Evolutionary conservation across 2,797 vertebrate species (phyloP).

Genomic region (Diglossa cyanea): DNA sequence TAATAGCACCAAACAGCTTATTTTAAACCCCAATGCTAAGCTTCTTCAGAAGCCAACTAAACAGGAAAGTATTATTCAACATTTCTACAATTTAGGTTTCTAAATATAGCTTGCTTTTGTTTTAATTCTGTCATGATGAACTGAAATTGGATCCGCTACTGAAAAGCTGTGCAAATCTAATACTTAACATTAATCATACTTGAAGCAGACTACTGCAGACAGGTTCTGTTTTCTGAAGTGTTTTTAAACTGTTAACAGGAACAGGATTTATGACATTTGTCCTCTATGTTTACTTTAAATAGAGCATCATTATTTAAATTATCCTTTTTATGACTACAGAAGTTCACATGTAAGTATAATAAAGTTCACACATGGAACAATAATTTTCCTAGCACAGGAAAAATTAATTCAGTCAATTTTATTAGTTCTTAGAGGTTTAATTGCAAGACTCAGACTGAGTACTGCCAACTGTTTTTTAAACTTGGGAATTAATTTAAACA

Average conservation of each 20-base stretch:
- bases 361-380: neutral
- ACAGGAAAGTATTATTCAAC: neutral
- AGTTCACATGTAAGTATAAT: neutral
- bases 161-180: neutral
- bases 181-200: neutral
- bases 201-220: neutral
- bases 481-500: neutral
- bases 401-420: neutral
- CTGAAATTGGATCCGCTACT: neutral
- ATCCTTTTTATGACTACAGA: neutral
- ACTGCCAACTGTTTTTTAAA: neutral
- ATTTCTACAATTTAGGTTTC: neutral
- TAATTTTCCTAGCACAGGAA: neutral
- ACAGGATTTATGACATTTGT: neutral
- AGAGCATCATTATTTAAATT: neutral
- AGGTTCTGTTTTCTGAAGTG: neutral
- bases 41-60: neutral
- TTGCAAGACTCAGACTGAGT: neutral
- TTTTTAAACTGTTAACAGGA: constrained; percentile 26
- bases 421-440: neutral
- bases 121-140: neutral
- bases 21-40: neutral
- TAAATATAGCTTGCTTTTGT: neutral
- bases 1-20: neutral
- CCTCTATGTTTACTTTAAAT: neutral